These are phyloP conservation scores for Xyliphius kryptos DNA, from an alignment of 2,113 vertebrate genomes.

Conservation along the genomic window DNA sequence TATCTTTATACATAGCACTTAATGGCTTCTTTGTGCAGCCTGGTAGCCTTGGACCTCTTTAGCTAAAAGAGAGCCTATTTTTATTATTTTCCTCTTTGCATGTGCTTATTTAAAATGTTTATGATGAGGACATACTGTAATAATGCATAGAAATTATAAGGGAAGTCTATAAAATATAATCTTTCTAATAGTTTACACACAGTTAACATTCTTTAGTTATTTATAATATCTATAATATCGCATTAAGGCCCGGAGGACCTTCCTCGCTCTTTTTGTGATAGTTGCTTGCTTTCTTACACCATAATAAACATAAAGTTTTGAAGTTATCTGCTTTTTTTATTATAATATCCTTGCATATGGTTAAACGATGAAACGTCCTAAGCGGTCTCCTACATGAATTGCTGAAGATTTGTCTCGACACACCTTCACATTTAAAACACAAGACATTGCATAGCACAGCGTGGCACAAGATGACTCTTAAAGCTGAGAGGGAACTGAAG, in stretches of 20 bases:
- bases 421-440: slow-evolving; percentile 11
- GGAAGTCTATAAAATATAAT: background rate
- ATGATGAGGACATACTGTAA: background rate
- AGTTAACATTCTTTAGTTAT: background rate
- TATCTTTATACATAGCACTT: too few relatives aligned
- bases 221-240: background rate
- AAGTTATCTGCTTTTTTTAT: slow-evolving; percentile 1
- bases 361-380: slow-evolving; percentile 17
- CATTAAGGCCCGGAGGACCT: background rate
- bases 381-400: slow-evolving; percentile 13
- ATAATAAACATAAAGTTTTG: background rate
- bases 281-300: background rate
- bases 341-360: background rate
- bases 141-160: background rate
- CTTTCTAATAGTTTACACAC: background rate
- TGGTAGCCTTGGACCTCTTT: too few relatives aligned
- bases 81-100: too few relatives aligned
- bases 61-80: too few relatives aligned
- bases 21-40: too few relatives aligned
- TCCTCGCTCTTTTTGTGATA: background rate
- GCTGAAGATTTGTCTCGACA: slow-evolving; percentile 9
- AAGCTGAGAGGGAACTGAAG: background rate
- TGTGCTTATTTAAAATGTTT: too few relatives aligned
- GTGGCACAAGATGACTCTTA: slow-evolving; percentile 11
- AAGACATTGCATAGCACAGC: slow-evolving; percentile 13